These are phyloP conservation scores for Crypturellus tataupa DNA, from an alignment of 2,797 vertebrate genomes.

Conservation along the genomic window DNA sequence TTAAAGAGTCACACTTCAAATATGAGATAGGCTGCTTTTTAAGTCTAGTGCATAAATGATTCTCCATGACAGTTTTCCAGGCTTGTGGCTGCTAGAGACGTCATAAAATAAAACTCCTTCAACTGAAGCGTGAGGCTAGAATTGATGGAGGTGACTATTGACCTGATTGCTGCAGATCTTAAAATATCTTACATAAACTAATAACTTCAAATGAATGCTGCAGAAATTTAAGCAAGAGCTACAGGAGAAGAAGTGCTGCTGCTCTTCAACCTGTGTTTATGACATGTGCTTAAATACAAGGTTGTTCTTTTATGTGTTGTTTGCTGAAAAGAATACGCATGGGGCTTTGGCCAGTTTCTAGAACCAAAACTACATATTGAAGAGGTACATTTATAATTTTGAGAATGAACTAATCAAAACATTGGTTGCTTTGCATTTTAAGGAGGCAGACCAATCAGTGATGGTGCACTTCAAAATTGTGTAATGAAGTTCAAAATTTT, in stretches of 20 bases:
- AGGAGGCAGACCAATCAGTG: neutral
- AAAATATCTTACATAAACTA: neutral
- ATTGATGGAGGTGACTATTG: neutral
- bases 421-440: neutral
- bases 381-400: neutral
- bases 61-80: neutral
- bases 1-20: neutral
- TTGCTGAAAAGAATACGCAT: neutral
- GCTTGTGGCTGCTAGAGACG: neutral
- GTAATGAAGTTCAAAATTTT: neutral
- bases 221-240: neutral
- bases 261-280: neutral
- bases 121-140: neutral
- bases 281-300: fast-evolving
- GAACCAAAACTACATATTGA: neutral
- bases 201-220: neutral
- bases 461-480: neutral
- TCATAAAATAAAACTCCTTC: neutral
- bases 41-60: neutral
- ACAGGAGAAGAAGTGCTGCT: neutral
- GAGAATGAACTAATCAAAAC: neutral
- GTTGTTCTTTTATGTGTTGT: neutral
- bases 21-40: neutral
- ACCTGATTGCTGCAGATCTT: neutral
- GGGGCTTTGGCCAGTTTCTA: neutral